These are phyloP conservation scores for Cyclargus thomasi DNA, from an alignment of 1,140 invertebrate species.

Conservation along the genomic window DNA sequence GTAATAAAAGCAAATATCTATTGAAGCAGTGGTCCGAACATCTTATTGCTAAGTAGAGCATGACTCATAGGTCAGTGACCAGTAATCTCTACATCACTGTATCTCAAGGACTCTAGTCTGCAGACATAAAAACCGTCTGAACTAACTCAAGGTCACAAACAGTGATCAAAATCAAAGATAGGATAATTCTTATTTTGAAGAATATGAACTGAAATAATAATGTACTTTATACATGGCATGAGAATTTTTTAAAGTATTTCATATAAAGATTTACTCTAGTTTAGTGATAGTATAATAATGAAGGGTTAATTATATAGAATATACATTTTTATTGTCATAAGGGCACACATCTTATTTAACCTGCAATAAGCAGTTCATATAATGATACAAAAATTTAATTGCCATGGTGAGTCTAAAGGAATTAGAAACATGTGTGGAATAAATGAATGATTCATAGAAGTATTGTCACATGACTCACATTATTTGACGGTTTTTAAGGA, in stretches of 20 bases:
- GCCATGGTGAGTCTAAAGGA: not conserved
- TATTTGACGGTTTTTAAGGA: not conserved
- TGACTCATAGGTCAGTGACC: conserved; percentile 5
- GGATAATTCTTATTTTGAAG: too few species aligned
- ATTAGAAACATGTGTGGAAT: not conserved
- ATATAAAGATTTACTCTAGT: too few species aligned
- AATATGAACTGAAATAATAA: too few species aligned
- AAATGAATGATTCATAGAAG: not conserved
- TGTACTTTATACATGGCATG: too few species aligned
- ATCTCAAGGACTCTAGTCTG: not conserved
- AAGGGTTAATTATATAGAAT: too few species aligned
- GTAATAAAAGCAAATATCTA: not conserved
- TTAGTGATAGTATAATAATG: too few species aligned
- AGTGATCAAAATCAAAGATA: too few species aligned
- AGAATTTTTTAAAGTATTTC: too few species aligned
- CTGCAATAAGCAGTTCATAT: too few species aligned
- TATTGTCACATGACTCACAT: not conserved
- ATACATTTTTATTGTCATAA: too few species aligned
- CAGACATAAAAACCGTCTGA: not conserved
- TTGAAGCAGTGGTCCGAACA: not conserved
- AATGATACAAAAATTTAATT: too few species aligned
- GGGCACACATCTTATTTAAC: too few species aligned
- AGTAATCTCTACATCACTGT: not conserved
- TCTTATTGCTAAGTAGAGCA: conserved; percentile 12
- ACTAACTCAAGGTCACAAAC: not conserved